Evolutionary conservation across 1,140 invertebrate genomes (phyloP).

Genomic region (Macrobrachium rosenbergii): DNA sequence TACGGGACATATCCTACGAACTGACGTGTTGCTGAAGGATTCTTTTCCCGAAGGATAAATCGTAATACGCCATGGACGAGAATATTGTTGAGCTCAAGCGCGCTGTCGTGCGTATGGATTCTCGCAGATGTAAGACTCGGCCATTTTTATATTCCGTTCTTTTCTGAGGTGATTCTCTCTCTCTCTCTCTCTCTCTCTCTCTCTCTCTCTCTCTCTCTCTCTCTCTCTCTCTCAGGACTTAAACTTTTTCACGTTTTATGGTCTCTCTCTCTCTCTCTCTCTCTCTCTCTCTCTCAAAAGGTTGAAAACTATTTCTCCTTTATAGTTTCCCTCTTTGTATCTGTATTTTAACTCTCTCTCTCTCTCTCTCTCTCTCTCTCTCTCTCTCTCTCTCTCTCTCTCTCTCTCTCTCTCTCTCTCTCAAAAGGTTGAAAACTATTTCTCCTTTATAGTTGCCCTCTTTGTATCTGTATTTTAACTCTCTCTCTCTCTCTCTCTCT

Average conservation of each 20-base stretch:
- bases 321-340: too few species aligned
- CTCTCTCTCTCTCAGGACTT: neutral
- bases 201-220: neutral
- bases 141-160: neutral
- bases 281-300: neutral
- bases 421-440: too few species aligned
- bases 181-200: conserved; percentile 20
- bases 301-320: too few species aligned
- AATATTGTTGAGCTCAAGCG: neutral
- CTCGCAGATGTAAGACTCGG: conserved; percentile 1
- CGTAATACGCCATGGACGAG: too few species aligned
- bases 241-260: too few species aligned
- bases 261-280: neutral
- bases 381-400: too few species aligned
- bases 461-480: neutral
- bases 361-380: too few species aligned
- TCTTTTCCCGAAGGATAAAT: too few species aligned
- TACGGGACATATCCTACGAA: too few species aligned
- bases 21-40: too few species aligned
- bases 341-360: neutral
- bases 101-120: neutral
- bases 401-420: neutral
- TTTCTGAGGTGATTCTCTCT: neutral
- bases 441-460: neutral
- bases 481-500: neutral